phyloP scores from a whole-genome alignment of 1,140 invertebrate genomes.

The Halictus rubicundus region DNA sequence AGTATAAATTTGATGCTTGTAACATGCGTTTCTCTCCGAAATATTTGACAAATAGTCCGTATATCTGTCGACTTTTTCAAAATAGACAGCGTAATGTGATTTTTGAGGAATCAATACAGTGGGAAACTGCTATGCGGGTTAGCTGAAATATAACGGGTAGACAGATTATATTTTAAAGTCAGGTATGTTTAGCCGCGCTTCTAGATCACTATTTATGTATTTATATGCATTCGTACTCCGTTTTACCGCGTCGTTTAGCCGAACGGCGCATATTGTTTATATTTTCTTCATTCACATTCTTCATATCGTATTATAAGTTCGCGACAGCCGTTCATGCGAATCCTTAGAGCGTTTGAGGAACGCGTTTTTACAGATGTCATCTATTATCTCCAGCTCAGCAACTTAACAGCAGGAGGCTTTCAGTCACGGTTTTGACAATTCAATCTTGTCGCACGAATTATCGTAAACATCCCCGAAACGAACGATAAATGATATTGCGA shows the following conservation, averaged over 20 bases:
- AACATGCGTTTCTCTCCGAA: constrained; percentile 89
- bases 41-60: constrained; percentile 75
- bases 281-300: not conserved
- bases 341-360: not conserved
- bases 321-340: not conserved
- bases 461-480: not conserved
- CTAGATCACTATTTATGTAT: constrained; percentile 21
- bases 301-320: not conserved
- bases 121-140: constrained; percentile 75
- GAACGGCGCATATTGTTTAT: not conserved
- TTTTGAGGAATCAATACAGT: constrained; percentile 62
- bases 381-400: constrained; percentile 17
- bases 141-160: constrained; percentile 70
- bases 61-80: constrained; percentile 62
- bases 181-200: constrained; percentile 47
- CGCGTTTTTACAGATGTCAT: constrained; percentile 32
- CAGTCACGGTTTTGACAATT: not conserved
- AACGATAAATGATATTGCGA: not conserved
- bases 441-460: not conserved
- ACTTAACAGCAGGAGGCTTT: not conserved
- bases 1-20: constrained; percentile 92
- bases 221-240: constrained; percentile 45
- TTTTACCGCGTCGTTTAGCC: not conserved
- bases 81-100: constrained; percentile 71
- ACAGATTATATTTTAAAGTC: constrained; percentile 34